Percentiles rank a stretch among this genome's conserved stretches.
phyloP scores from a whole-genome alignment of 2,113 vertebrate species.

The Salvelinus namaycush region DNA sequence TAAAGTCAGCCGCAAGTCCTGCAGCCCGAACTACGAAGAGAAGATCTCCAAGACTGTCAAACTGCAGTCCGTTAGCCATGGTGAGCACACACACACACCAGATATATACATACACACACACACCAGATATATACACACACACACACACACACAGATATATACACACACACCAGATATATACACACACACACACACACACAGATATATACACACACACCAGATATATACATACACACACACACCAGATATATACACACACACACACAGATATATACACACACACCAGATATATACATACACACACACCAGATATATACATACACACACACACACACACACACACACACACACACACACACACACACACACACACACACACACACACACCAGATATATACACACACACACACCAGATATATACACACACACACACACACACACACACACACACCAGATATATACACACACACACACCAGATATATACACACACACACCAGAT shows the following conservation, averaged over 20 bases:
- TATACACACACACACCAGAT: too few species aligned
- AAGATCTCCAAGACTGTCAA: slow-evolving; percentile 84
- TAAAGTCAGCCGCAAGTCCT: slow-evolving; percentile 87
- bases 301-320: slow-evolving; percentile 4
- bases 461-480: background rate
- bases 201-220: too few species aligned
- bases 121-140: too few species aligned
- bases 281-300: background rate
- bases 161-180: too few species aligned
- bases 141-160: background rate
- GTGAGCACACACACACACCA: slow-evolving; percentile 69
- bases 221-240: too few species aligned
- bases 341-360: background rate
- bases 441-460: slow-evolving; percentile 18
- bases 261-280: background rate
- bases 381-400: background rate
- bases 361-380: background rate
- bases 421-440: slow-evolving; percentile 1
- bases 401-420: too few species aligned
- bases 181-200: too few species aligned
- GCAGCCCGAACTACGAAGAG: slow-evolving; percentile 65
- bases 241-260: background rate
- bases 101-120: slow-evolving; percentile 2
- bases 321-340: background rate
- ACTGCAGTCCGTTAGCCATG: slow-evolving; percentile 85